phyloP scores from a whole-genome alignment of 1,140 invertebrate genomes.

The Lordiphosa stackelbergi region DNA sequence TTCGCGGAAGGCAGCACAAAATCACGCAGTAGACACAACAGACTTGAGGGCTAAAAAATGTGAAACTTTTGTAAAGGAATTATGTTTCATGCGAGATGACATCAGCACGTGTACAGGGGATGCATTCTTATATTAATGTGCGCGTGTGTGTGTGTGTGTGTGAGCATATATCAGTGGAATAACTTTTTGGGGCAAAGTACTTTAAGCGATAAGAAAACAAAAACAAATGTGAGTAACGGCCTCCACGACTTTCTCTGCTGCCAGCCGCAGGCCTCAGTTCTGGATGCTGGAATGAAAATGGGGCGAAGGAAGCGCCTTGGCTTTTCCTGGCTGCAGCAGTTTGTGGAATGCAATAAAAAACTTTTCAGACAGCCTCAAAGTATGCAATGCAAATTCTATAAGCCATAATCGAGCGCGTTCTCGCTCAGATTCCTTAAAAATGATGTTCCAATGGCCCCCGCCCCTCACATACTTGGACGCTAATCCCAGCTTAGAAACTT shows the following conservation, averaged over 20 bases:
- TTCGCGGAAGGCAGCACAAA: slow-evolving; percentile 16
- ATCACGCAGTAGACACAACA: slow-evolving; percentile 13
- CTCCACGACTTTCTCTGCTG: slow-evolving; percentile 9
- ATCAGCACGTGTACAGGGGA: slow-evolving; percentile 41
- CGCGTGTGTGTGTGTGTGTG: slow-evolving; percentile 12
- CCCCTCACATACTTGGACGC: slow-evolving; percentile 49
- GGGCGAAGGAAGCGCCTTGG: slow-evolving; percentile 2
- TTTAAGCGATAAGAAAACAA: slow-evolving; percentile 36
- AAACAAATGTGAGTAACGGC: slow-evolving; percentile 20
- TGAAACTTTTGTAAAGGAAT: slow-evolving; percentile 62
- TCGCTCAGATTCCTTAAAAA: slow-evolving; percentile 25
- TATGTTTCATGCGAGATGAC: slow-evolving; percentile 67
- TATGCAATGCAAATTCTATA: slow-evolving; percentile 64
- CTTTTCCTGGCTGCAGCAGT: slow-evolving; percentile 41
- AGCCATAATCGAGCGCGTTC: slow-evolving; percentile 24
- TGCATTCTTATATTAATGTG: slow-evolving; percentile 32
- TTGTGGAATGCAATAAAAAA: slow-evolving; percentile 71
- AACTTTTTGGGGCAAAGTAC: slow-evolving; percentile 30
- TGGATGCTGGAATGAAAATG: neutral
- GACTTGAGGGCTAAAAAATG: slow-evolving; percentile 34
- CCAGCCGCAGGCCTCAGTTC: neutral
- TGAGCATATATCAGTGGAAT: slow-evolving; percentile 10
- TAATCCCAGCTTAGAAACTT: slow-evolving; percentile 74
- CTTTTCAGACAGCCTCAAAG: slow-evolving; percentile 57
- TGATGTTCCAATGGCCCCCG: slow-evolving; percentile 15